Evolutionary conservation across 2,797 vertebrate species (phyloP), one percentile per base, ranked within the genome.

Genomic region (Peromyscus attwateri): DNA sequence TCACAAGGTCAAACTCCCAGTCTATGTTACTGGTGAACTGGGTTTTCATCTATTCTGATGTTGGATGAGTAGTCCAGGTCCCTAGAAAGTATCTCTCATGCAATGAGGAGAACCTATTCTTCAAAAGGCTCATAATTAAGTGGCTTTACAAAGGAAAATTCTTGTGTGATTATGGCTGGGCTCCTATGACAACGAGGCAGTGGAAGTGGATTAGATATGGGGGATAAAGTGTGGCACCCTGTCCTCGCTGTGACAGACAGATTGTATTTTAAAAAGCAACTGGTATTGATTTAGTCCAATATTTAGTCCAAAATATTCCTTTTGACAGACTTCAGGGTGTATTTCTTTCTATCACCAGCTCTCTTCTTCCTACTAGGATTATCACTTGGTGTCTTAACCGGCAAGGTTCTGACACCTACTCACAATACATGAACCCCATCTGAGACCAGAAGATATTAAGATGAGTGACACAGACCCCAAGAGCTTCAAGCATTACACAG

Each of bases 121-220:
- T 49, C 13, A 49, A 64, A 87, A 17, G 27, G 14, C 31, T 94
- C 21, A 37, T 25, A 82, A 70, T 25, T 13, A 34, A n/a, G 46
- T 79, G 52, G 14, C 6, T 71, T 87, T 79, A 16, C 34, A 43
- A 77, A 87, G 34, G 27, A 31, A 29, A 31, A 75, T 40, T 4
- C 27, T 29, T 31, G 40, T 91, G 88, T 91, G 55, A 37, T 77
- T n/a, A 31, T 13, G 14, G 19, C 19, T 75, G 40, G 60, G 19
- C 25, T 14, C 64, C 79, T 3, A 6, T 1, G 52, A 31, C 2
- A 13, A 37, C 2, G 5, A 70, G 7, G 0, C 0, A 49, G 8
- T 8, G n/a, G 31, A 34, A 13, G 34, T 7, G 37, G 77, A 31
- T 13, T 37, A 21, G 9, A 29, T 21, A 1, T 68, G 57, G 62